phyloP scores from a whole-genome alignment of 1,140 invertebrate genomes.

The Zaprionus inermis region DNA sequence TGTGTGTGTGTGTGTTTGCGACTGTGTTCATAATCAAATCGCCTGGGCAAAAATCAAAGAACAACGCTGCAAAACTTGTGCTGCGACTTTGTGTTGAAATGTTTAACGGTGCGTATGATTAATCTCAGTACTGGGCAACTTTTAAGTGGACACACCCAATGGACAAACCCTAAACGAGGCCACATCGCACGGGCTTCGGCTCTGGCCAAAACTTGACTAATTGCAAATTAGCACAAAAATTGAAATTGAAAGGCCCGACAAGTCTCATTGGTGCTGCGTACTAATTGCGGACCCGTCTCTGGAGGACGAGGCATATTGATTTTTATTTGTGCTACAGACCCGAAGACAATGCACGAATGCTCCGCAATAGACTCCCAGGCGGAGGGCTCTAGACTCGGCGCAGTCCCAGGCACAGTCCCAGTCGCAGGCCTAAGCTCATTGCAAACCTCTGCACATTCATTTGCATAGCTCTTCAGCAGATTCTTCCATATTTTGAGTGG shows the following conservation, averaged over 20 bases:
- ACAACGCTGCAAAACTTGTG: conserved; percentile 31
- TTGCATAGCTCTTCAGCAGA: conserved; percentile 13
- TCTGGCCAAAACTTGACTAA: conserved; percentile 40
- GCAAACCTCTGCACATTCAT: conserved; percentile 10
- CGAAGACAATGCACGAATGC: conserved; percentile 10
- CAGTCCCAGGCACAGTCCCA: not conserved
- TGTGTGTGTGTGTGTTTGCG: not conserved
- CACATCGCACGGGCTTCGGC: not conserved
- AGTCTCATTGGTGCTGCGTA: conserved; percentile 6
- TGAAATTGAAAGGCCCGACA: conserved; percentile 41
- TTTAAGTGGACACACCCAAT: conserved; percentile 26
- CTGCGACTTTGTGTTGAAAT: conserved; percentile 46
- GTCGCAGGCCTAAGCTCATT: not conserved
- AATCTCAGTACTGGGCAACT: conserved; percentile 49
- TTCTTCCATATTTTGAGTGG: not conserved
- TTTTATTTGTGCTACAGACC: conserved; percentile 14
- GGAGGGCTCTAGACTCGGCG: not conserved
- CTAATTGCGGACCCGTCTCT: conserved; percentile 46
- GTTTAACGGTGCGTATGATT: conserved; percentile 77
- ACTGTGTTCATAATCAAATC: conserved; percentile 48
- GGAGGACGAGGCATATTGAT: conserved; percentile 40
- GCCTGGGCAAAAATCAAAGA: conserved; percentile 1
- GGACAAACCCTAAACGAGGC: conserved; percentile 8
- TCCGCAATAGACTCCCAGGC: too few relatives aligned
- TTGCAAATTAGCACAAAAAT: conserved; percentile 66